Evolutionary conservation across 2,797 vertebrate species (phyloP).

Genomic region (Hafferia zeledoni): DNA sequence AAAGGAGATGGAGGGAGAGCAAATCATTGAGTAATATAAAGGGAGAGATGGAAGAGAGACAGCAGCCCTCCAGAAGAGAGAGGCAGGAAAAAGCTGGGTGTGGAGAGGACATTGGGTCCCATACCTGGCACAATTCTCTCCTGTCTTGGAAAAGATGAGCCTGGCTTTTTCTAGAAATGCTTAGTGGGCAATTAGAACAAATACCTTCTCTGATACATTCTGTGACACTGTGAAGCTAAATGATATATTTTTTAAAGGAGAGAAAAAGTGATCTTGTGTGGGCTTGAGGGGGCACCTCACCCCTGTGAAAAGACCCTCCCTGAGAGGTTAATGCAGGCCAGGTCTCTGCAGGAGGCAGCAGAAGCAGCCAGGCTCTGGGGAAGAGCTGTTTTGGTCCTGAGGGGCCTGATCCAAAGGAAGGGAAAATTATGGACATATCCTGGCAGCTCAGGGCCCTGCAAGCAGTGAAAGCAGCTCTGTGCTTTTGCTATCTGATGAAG

Average conservation of each 20-base stretch:
- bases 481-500: neutral
- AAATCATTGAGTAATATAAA: neutral
- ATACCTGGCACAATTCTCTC: neutral
- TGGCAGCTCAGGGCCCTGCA: neutral
- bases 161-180: constrained; percentile 10
- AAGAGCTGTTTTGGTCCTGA: neutral
- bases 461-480: neutral
- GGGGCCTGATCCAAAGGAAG: neutral
- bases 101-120: neutral
- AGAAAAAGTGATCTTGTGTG: neutral
- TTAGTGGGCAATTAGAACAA: constrained; percentile 7
- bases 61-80: neutral
- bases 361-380: neutral
- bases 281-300: neutral
- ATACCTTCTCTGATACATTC: neutral
- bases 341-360: neutral
- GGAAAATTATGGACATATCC: neutral
- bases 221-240: neutral
- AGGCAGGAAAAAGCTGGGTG: neutral
- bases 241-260: neutral
- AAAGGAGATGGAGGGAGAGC: neutral
- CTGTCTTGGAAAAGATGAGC: constrained; percentile 5
- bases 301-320: neutral
- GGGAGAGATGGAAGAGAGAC: neutral
- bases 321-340: neutral